These are phyloP conservation scores for Passer montanus DNA, from an alignment of 2,113 vertebrate species.

Conservation along the genomic window DNA sequence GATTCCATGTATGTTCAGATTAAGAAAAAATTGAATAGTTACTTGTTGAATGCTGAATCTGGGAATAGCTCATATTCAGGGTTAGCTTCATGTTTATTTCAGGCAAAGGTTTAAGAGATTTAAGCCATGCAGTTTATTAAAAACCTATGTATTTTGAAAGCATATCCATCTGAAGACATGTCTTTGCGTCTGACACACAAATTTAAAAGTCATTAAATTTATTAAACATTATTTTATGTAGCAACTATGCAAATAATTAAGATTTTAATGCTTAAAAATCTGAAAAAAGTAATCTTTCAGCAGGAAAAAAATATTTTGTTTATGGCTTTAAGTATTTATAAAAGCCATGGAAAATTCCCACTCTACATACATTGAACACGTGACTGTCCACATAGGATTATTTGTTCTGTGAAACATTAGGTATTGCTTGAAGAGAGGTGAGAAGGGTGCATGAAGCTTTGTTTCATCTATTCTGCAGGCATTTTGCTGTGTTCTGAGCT, in stretches of 20 bases:
- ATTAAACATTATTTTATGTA: neutral
- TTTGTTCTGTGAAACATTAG: neutral
- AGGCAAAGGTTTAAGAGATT: neutral
- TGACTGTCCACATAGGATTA: neutral
- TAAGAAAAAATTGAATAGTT: neutral
- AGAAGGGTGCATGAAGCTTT: neutral
- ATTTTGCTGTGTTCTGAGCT: neutral
- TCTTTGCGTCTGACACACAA: neutral
- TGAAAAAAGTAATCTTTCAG: neutral
- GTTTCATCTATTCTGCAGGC: neutral
- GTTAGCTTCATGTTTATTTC: neutral
- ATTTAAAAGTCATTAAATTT: neutral
- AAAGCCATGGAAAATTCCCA: neutral
- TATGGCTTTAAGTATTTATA: neutral
- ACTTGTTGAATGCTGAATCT: neutral
- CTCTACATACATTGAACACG: neutral
- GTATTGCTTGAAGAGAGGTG: neutral
- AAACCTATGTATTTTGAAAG: neutral
- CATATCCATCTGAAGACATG: neutral
- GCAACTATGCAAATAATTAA: neutral
- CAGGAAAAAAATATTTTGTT: neutral
- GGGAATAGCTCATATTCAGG: neutral
- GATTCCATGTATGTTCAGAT: neutral
- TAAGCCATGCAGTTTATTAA: neutral
- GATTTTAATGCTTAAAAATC: neutral